A percentile compares a stretch with the other conserved stretches of the same genome.
phyloP scores from a whole-genome alignment of 2,888 invertebrate species.

The Drosophila subquinaria region DNA sequence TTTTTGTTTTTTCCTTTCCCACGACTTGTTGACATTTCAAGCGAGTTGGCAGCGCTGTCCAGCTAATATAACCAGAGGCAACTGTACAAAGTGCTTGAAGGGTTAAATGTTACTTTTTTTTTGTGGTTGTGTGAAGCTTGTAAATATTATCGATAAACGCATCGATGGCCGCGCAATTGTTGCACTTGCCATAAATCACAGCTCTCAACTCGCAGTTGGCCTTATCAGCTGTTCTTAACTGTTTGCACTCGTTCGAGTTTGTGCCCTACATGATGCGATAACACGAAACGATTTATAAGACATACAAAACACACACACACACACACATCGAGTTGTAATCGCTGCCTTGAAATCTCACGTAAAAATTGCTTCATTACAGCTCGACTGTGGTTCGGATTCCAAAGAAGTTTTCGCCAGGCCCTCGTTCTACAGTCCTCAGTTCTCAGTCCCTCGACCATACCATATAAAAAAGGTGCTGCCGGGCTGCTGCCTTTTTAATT shows the following conservation, averaged over 20 bases:
- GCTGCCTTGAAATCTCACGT: slow-evolving; percentile 67
- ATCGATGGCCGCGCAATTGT: slow-evolving; percentile 54
- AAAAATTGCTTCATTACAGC: slow-evolving; percentile 76
- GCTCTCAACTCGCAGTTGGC: slow-evolving; percentile 15
- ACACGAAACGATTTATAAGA: slow-evolving; percentile 51
- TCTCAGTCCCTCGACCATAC: neutral
- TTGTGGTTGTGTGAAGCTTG: slow-evolving; percentile 7
- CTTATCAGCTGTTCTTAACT: slow-evolving; percentile 40
- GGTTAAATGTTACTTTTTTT: slow-evolving; percentile 14
- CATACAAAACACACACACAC: slow-evolving; percentile 27
- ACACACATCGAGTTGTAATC: slow-evolving; percentile 53
- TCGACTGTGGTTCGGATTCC: slow-evolving; percentile 46
- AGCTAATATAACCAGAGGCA: neutral
- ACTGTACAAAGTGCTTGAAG: slow-evolving; percentile 3
- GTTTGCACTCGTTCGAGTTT: slow-evolving; percentile 38
- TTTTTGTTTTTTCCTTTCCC: slow-evolving; percentile 48
- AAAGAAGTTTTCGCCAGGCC: slow-evolving; percentile 62
- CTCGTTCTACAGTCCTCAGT: neutral
- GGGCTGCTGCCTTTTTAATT: slow-evolving; percentile 74
- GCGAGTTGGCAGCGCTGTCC: slow-evolving; percentile 1
- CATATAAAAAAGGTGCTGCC: slow-evolving; percentile 39
- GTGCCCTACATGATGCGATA: slow-evolving; percentile 61
- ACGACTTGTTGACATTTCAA: slow-evolving; percentile 37
- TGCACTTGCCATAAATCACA: slow-evolving; percentile 74
- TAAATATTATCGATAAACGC: slow-evolving; percentile 53